phyloP scores from a whole-genome alignment of 2,797 vertebrate species.

The Syngnathus acus region DNA sequence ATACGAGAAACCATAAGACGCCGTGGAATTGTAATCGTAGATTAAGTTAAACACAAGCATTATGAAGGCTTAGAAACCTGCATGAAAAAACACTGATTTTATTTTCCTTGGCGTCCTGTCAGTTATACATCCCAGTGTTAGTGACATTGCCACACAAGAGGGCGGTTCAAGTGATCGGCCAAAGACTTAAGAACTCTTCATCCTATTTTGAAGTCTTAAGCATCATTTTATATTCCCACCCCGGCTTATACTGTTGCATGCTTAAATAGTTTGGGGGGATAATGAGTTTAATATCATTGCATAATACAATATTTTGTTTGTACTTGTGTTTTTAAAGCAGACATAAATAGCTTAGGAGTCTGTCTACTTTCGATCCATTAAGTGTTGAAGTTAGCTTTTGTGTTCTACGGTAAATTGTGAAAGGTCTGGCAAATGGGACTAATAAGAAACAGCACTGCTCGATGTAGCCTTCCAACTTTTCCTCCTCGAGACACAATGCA shows the following conservation, averaged over 20 bases:
- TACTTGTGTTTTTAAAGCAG: constrained; percentile 11
- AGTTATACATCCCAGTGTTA: constrained; percentile 70
- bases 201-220: constrained; percentile 15
- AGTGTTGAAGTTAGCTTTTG: constrained; percentile 58
- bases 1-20: constrained; percentile 48
- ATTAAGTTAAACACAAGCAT: constrained; percentile 80
- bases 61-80: constrained; percentile 74
- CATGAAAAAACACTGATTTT: constrained; percentile 79
- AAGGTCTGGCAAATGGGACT: constrained; percentile 35
- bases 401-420: constrained; percentile 30
- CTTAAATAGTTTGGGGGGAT: constrained; percentile 14
- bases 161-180: constrained; percentile 59
- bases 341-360: constrained; percentile 4
- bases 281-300: constrained; percentile 11
- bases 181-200: constrained; percentile 34
- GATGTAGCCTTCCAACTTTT: constrained; percentile 22
- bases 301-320: constrained; percentile 23
- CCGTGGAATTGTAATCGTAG: constrained; percentile 52
- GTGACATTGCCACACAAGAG: constrained; percentile 77
- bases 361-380: constrained; percentile 29
- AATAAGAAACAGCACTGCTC: constrained; percentile 20
- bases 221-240: constrained; percentile 44
- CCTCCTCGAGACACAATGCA: constrained; percentile 20
- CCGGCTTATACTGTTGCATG: constrained; percentile 21
- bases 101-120: constrained; percentile 82